Evolutionary conservation across 2,888 invertebrate species (phyloP).

Genomic region (Lepidocyrtinus sp.): DNA sequence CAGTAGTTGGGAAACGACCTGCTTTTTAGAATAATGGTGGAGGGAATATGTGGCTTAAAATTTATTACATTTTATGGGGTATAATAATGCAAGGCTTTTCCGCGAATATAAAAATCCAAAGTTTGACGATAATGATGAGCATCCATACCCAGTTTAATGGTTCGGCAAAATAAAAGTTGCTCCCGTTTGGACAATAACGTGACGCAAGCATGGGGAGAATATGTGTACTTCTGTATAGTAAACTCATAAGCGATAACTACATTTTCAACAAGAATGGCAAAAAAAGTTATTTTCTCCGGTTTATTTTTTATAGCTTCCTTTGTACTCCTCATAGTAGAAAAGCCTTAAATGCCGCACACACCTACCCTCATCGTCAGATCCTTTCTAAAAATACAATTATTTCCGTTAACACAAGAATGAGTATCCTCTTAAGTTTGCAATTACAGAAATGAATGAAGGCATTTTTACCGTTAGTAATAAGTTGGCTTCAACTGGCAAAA

Average conservation of each 20-base stretch:
- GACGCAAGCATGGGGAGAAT: not conserved
- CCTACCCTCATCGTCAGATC: not conserved
- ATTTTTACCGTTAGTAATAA: not conserved
- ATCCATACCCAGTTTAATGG: constrained; percentile 42
- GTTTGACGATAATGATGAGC: not conserved
- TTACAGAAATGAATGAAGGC: not conserved
- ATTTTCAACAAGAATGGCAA: not conserved
- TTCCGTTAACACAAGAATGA: not conserved
- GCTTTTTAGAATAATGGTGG: not conserved
- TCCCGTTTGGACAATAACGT: constrained; percentile 39
- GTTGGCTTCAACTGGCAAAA: not conserved
- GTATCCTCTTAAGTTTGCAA: not conserved
- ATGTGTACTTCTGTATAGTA: not conserved
- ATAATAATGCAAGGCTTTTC: not conserved
- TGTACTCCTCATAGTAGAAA: not conserved
- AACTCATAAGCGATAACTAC: not conserved
- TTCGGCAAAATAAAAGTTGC: constrained; percentile 41
- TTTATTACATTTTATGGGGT: not conserved
- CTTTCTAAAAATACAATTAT: not conserved
- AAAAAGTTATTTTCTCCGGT: not conserved
- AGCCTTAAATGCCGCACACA: not conserved
- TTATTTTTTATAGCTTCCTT: not conserved
- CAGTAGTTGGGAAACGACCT: not conserved
- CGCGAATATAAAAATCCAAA: not conserved
- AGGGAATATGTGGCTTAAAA: not conserved